Conservation (phyloP, 2,888 invertebrate species). For the Megamerina dolium region DNA sequence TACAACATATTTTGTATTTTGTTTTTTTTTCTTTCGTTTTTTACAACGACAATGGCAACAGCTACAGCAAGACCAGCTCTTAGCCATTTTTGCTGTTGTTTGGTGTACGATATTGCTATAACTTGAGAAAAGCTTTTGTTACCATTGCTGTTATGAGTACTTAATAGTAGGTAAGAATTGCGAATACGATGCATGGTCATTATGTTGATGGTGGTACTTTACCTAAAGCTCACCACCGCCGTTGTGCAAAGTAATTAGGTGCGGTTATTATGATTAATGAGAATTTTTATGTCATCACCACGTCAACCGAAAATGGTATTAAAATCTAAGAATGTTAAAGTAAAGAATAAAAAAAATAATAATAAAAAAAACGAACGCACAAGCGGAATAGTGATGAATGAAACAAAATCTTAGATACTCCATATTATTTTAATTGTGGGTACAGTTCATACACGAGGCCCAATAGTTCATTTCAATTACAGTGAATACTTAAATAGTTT, state of each 20-base stretch:
- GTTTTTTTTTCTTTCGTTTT: not conserved
- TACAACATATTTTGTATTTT: not conserved
- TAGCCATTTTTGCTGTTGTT: too few relatives aligned
- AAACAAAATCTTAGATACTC: too few relatives aligned
- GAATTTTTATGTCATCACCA: constrained; percentile 23
- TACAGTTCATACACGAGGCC: too few relatives aligned
- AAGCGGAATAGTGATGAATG: not conserved
- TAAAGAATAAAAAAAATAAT: not conserved
- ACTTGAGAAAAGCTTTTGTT: too few relatives aligned
- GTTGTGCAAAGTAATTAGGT: constrained; percentile 12
- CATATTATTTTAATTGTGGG: too few relatives aligned
- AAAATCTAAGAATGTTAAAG: not conserved
- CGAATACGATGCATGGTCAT: not conserved
- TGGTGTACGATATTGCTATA: too few relatives aligned
- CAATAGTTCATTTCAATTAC: too few relatives aligned
- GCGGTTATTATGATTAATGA: constrained; percentile 37
- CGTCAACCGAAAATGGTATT: constrained; percentile 14
- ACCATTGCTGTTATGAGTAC: not conserved
- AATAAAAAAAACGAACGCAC: not conserved
- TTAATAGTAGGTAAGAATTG: not conserved
- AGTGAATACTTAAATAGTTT: too few relatives aligned
- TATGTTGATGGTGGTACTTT: constrained; percentile 5
- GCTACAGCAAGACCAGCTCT: too few relatives aligned
- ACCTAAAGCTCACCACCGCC: constrained; percentile 21
- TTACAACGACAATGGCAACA: too few relatives aligned